These are phyloP conservation scores for Phrynocephalus versicolor DNA, from an alignment of 2,113 vertebrate species.

Conservation along the genomic window DNA sequence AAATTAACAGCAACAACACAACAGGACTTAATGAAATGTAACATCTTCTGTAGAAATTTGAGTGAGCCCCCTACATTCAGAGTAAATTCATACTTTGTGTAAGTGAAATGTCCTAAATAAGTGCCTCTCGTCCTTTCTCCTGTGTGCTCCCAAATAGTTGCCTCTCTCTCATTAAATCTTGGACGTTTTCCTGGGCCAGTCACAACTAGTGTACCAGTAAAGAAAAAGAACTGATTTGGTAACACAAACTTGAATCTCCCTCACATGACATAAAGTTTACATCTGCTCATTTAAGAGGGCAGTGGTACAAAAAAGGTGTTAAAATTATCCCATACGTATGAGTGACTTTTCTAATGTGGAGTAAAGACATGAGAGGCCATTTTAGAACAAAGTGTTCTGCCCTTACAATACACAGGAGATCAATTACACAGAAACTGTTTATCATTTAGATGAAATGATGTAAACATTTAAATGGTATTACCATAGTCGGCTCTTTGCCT, in stretches of 20 bases:
- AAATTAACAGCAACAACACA: too few species aligned
- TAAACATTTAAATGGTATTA: conserved; percentile 56
- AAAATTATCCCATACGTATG: conserved; percentile 43
- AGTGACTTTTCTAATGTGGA: conserved; percentile 61
- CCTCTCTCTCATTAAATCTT: not conserved
- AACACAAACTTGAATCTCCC: conserved; percentile 53
- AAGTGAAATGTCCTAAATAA: not conserved
- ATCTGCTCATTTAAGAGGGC: conserved; percentile 40
- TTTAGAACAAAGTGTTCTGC: conserved; percentile 68
- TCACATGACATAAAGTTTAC: conserved; percentile 52
- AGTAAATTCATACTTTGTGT: not conserved
- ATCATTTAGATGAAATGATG: conserved; percentile 58
- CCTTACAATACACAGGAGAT: conserved; percentile 47
- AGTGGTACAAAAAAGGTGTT: conserved; percentile 52
- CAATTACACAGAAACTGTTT: conserved; percentile 55
- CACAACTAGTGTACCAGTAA: not conserved
- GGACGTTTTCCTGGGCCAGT: not conserved
- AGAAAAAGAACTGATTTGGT: not conserved
- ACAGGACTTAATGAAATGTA: too few species aligned
- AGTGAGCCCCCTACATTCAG: not conserved
- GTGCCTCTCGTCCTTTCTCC: not conserved
- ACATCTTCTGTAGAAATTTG: not conserved
- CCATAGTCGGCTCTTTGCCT: conserved; percentile 47
- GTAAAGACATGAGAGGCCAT: conserved; percentile 58
- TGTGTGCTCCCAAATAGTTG: not conserved